A percentile compares a stretch with the other conserved stretches of the same genome.
Conservation (phyloP, 64 coral and sea anemone genomes). For the Montipora capricornis region DNA sequence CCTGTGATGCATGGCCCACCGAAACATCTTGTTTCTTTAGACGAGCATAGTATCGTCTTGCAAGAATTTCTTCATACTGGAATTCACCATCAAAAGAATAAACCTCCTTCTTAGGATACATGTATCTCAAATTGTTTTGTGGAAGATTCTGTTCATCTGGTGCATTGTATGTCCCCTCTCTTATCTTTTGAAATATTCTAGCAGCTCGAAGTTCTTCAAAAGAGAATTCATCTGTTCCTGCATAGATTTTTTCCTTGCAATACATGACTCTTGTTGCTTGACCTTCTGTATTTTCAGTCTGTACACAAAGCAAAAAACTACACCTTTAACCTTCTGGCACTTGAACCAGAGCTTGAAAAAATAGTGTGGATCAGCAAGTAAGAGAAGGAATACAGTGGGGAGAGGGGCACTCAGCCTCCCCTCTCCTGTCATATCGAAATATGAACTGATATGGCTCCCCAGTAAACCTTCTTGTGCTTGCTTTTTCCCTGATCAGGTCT, state of each 20-base stretch:
- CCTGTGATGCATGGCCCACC: not conserved
- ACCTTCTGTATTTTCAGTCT: constrained; percentile 72
- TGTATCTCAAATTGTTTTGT: constrained; percentile 52
- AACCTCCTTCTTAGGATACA: constrained; percentile 96
- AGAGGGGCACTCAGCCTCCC: too few species aligned
- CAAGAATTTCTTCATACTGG: constrained; percentile 90
- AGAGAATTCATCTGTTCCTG: constrained; percentile 93
- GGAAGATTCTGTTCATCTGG: not conserved
- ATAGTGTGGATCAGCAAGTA: too few species aligned
- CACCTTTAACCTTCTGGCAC: not conserved
- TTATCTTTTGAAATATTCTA: constrained; percentile 60
- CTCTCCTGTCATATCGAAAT: too few species aligned
- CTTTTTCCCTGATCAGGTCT: too few species aligned
- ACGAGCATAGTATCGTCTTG: constrained; percentile 69
- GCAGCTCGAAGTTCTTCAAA: constrained; percentile 91
- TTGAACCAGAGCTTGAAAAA: too few species aligned
- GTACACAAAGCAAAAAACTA: not conserved
- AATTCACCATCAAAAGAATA: constrained; percentile 86
- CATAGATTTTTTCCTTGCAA: constrained; percentile 94
- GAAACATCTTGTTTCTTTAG: not conserved
- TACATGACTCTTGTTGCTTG: constrained; percentile 87
- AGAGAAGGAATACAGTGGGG: too few species aligned
- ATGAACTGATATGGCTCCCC: too few species aligned
- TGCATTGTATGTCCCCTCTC: constrained; percentile 20
- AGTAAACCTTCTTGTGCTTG: too few species aligned